Evolutionary conservation across 2,888 invertebrate genomes (phyloP).

Genomic region (Arctia plantaginis): DNA sequence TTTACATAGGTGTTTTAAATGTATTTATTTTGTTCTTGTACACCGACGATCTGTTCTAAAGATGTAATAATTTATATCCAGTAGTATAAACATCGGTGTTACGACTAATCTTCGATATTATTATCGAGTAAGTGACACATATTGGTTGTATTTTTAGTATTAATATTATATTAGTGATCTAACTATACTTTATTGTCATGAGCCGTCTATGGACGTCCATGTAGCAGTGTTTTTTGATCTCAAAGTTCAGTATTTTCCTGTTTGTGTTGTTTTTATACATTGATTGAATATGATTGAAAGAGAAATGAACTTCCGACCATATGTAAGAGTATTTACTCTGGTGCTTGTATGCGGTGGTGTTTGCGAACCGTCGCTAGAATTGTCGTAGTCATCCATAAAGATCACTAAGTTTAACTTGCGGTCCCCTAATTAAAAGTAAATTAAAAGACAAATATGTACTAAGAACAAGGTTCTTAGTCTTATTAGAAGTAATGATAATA

Average conservation of each 20-base stretch:
- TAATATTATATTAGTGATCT: conserved; percentile 41
- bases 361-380: conserved; percentile 13
- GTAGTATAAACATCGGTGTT: conserved; percentile 24
- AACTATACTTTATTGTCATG: conserved; percentile 28
- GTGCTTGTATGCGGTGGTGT: conserved; percentile 39
- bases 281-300: conserved; percentile 17
- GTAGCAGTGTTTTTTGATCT: conserved; percentile 50
- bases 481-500: conserved; percentile 43
- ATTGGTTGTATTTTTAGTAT: conserved; percentile 56
- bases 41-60: conserved; percentile 13
- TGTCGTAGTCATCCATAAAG: not conserved
- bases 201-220: conserved; percentile 26
- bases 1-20: not conserved
- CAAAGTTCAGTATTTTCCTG: conserved; percentile 26
- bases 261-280: conserved; percentile 19
- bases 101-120: conserved; percentile 8
- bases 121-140: conserved; percentile 47
- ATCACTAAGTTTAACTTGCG: not conserved
- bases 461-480: conserved; percentile 44
- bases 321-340: conserved; percentile 20
- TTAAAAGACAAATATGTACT: conserved; percentile 14
- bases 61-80: conserved; percentile 14
- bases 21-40: not conserved
- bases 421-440: not conserved
- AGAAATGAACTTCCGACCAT: not conserved